A percentile compares a stretch with the other conserved stretches of the same genome.
These are phyloP conservation scores for Seira ritae DNA, from an alignment of 2,888 invertebrate species.

Conservation along the genomic window DNA sequence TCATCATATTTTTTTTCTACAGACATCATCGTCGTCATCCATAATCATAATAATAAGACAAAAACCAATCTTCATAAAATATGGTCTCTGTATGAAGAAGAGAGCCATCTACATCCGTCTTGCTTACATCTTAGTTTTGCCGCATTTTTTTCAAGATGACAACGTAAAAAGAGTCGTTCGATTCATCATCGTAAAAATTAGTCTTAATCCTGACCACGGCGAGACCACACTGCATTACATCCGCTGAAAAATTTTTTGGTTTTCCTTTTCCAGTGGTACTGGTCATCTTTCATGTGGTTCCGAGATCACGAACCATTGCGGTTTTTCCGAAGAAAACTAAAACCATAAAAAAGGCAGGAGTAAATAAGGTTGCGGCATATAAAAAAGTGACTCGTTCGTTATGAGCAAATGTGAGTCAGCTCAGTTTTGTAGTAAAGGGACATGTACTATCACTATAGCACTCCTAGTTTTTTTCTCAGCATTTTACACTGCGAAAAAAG, in stretches of 20 bases:
- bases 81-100: neutral
- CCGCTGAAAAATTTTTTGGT: too few species aligned
- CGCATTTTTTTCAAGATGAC: too few species aligned
- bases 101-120: neutral
- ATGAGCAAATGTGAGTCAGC: neutral
- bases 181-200: neutral
- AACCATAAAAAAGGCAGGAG: neutral
- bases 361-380: slow-evolving; percentile 7
- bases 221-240: too few species aligned
- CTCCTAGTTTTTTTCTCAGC: neutral
- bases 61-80: slow-evolving; percentile 1
- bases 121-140: neutral
- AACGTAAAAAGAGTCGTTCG: neutral
- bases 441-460: neutral
- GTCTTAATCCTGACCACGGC: neutral
- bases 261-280: neutral
- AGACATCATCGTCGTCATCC: neutral
- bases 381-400: neutral
- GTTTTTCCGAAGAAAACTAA: neutral
- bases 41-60: neutral
- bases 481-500: neutral
- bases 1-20: neutral
- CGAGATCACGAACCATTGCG: slow-evolving; percentile 7
- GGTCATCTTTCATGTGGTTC: slow-evolving; percentile 7
- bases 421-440: neutral